Percentiles rank a stretch among this genome's conserved stretches.
Conservation (phyloP, 2,797 vertebrate species). For the Clarias pachynema region DNA sequence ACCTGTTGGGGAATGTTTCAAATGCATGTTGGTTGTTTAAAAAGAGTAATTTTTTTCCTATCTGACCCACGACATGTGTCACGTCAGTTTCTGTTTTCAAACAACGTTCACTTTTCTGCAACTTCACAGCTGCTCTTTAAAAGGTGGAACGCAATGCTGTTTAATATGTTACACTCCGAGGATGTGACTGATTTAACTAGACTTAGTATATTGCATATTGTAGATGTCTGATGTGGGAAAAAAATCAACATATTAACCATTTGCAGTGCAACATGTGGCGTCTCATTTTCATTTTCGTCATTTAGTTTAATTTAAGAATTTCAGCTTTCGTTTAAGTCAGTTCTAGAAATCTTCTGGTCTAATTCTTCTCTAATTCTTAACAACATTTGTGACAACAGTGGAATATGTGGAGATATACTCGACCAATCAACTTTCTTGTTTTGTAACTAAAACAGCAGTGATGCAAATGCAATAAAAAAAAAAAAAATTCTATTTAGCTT, state of each 20-base stretch:
- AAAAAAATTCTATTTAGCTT: too few species aligned
- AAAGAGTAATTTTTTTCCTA: constrained; percentile 28
- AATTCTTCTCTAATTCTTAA: too few species aligned
- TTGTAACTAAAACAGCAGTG: background rate
- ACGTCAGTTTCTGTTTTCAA: constrained; percentile 4
- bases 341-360: too few species aligned
- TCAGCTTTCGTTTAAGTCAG: too few species aligned
- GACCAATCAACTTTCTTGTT: background rate
- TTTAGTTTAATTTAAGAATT: too few species aligned
- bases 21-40: constrained; percentile 9
- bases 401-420: too few species aligned
- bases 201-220: background rate
- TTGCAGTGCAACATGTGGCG: background rate
- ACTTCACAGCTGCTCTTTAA: background rate
- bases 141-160: background rate
- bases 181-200: background rate
- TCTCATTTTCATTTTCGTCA: too few species aligned
- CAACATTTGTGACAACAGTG: too few species aligned
- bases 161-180: too few species aligned
- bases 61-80: constrained; percentile 21
- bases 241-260: background rate
- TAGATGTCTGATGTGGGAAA: background rate
- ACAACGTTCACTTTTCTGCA: background rate
- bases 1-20: constrained; percentile 37
- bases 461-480: background rate